Conservation (phyloP, 2,113 vertebrate species). For the Tachysurus fulvidraco region DNA sequence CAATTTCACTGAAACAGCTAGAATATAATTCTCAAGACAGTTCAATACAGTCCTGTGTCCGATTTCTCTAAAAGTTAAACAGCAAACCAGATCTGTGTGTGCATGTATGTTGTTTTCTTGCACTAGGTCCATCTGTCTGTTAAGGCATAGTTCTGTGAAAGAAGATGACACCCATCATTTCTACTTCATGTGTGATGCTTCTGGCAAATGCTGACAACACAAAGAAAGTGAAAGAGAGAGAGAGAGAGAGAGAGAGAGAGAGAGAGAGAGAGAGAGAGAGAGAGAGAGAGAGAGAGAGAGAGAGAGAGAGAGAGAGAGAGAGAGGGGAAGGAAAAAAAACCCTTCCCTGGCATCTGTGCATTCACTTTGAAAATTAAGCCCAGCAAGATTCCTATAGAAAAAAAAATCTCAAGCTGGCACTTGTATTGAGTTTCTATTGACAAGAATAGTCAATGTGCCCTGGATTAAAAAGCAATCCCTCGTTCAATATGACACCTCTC, state of each 20-base stretch:
- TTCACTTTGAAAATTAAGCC: conserved; percentile 81
- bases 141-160: conserved; percentile 63
- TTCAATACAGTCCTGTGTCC: background rate
- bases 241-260: conserved; percentile 23
- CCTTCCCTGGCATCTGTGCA: conserved; percentile 74
- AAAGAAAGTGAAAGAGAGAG: conserved; percentile 42
- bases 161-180: conserved; percentile 66
- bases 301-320: conserved; percentile 47
- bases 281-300: conserved; percentile 47
- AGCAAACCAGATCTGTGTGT: background rate
- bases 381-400: conserved; percentile 73
- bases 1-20: background rate
- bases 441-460: conserved; percentile 76
- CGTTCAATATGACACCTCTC: conserved; percentile 76
- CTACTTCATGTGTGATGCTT: conserved; percentile 70
- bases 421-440: conserved; percentile 79
- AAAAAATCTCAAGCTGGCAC: conserved; percentile 76
- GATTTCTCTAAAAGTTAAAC: conserved; percentile 19
- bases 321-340: conserved; percentile 56
- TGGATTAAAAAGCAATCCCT: conserved; percentile 79
- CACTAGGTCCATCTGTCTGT: conserved; percentile 62
- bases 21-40: background rate
- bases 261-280: conserved; percentile 47
- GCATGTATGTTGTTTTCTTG: conserved; percentile 27
- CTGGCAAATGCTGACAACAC: conserved; percentile 70